Evolutionary conservation across 2,888 invertebrate genomes (phyloP).

Genomic region (Melitaea athalia): DNA sequence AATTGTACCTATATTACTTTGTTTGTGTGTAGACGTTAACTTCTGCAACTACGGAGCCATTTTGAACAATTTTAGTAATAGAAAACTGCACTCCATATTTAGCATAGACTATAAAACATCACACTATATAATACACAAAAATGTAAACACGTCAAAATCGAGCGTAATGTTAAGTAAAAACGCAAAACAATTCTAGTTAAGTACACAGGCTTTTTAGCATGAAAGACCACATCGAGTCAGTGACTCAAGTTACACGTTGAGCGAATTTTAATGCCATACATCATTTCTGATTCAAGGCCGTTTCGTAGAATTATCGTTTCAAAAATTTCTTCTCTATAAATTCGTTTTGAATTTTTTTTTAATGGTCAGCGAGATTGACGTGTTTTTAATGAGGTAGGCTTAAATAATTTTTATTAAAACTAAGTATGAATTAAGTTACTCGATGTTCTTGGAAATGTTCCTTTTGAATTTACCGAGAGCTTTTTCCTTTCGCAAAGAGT

Average conservation of each 20-base stretch:
- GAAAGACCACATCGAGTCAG: constrained; percentile 15
- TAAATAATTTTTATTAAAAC: neutral
- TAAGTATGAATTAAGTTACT: neutral
- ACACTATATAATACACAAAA: too few species aligned
- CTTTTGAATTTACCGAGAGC: too few species aligned
- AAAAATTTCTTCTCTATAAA: constrained; percentile 1
- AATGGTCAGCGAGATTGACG: neutral
- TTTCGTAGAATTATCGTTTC: constrained; percentile 3
- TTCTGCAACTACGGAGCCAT: too few species aligned
- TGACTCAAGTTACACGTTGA: constrained; percentile 32
- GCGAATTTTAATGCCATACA: constrained; percentile 36
- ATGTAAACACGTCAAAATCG: too few species aligned
- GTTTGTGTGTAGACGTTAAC: too few species aligned
- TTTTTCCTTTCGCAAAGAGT: too few species aligned
- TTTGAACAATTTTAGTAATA: too few species aligned
- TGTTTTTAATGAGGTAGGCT: neutral
- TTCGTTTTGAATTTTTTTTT: neutral
- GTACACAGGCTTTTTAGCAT: neutral
- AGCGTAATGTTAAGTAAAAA: neutral
- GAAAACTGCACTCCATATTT: too few species aligned
- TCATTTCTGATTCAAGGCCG: constrained; percentile 8
- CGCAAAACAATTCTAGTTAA: neutral
- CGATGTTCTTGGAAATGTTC: too few species aligned
- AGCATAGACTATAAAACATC: too few species aligned
- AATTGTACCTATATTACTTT: too few species aligned